phyloP scores from a whole-genome alignment of 2,888 invertebrate genomes.

The Eledone cirrhosa region DNA sequence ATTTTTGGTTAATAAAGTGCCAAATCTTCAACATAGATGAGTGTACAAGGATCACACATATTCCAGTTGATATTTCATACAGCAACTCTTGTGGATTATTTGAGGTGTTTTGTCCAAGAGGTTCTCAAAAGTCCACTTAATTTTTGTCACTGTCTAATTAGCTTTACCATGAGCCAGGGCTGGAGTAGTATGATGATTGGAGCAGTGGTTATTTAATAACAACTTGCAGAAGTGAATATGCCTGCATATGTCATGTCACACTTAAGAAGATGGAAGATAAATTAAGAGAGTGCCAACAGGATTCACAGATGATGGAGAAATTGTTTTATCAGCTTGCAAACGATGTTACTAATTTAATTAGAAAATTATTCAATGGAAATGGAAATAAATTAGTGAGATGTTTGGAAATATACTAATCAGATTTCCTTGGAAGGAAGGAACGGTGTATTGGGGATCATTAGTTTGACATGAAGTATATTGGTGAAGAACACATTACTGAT shows the following conservation, averaged over 20 bases:
- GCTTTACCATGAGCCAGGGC: neutral
- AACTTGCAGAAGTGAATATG: neutral
- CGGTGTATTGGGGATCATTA: constrained; percentile 26
- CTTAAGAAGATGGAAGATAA: constrained; percentile 35
- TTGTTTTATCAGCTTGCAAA: constrained; percentile 55
- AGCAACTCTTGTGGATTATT: neutral
- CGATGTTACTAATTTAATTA: constrained; percentile 51
- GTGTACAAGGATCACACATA: too few species aligned
- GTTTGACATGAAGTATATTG: neutral
- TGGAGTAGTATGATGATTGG: too few species aligned
- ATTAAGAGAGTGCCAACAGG: constrained; percentile 40
- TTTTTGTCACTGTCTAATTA: neutral
- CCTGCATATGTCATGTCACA: constrained; percentile 25
- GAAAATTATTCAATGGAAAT: constrained; percentile 53
- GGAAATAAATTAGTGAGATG: constrained; percentile 48
- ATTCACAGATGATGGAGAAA: constrained; percentile 44
- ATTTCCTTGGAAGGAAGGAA: constrained; percentile 40
- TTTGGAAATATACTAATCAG: constrained; percentile 46
- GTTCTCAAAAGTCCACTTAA: neutral
- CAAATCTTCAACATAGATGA: too few species aligned
- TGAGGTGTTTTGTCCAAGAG: neutral
- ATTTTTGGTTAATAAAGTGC: too few species aligned
- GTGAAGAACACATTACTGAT: constrained; percentile 25
- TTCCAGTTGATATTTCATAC: too few species aligned
- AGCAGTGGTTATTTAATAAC: neutral